Base-by-base conservation (phyloP, 1,140 invertebrate genomes). In the Leguminivora glycinivorella region DNA sequence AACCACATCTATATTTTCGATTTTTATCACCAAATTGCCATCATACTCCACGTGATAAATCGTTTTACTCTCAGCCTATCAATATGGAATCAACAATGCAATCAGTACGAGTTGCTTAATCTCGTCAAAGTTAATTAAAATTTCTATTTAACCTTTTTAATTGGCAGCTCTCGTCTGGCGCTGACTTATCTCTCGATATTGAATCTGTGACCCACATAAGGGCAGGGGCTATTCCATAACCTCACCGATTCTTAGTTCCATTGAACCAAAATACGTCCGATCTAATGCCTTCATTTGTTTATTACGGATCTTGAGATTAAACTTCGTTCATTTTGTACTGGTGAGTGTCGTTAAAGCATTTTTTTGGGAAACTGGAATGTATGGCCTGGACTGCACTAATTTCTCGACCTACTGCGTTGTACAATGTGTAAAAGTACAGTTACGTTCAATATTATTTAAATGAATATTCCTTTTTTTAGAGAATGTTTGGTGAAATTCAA, bases 351-450 rank as follows among this genome's bases (percentile, higher is more conserved):
- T n/a, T 4, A n/a, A 4, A 43, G n/a, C 12, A 43, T n/a, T 43
- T 14, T 14, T n/a, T n/a, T 43, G n/a, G 40, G 12, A 4, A 14
- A n/a, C 40, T 43, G 14, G 40, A 43, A n/a, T 17, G 14, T n/a
- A 43, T 43, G 14, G n/a, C 40, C 14, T 14, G 40, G 14, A 29
- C 40, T 14, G 40, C 14, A 29, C 58, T 79, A 75, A 79, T 76
- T 70, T 73, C 52, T 72, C 69, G 75, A 14, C 71, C 75, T 60
- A 70, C 47, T 70, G 70, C 25, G 17, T 26, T 12, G 67, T 79
- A 80, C 79, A 83, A 81, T 75, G 74, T 82, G 71, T 76, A 68
- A 71, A 70, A 74, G 74, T 74, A 74, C 68, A 73, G 47, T 52
- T 43, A 22, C 6, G 47, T n/a, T n/a, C 12, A 38, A 4, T 38